phyloP scores from a whole-genome alignment of 1,140 invertebrate genomes.

The Bathynomus jamesi region DNA sequence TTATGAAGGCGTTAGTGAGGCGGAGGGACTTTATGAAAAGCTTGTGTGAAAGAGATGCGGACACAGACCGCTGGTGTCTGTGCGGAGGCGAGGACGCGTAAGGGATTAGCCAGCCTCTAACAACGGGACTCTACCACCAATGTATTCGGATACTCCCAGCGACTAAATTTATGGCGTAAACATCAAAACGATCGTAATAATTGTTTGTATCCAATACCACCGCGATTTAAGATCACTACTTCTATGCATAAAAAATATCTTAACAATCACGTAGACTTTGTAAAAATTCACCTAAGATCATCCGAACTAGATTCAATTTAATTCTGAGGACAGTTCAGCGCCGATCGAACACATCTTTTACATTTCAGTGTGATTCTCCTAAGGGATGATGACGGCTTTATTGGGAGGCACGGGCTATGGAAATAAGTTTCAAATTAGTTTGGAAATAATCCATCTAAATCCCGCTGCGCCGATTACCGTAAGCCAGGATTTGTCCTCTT shows the following conservation, averaged over 20 bases:
- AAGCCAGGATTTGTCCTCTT: background rate
- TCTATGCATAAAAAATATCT: no score
- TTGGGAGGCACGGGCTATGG: background rate
- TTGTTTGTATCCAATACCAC: no score
- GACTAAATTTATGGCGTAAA: no score
- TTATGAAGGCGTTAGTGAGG: slow-evolving; percentile 28
- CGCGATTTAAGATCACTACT: no score
- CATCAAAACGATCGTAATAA: no score
- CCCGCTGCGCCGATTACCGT: background rate
- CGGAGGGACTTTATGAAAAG: slow-evolving; percentile 26
- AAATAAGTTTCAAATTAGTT: background rate
- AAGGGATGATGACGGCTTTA: background rate
- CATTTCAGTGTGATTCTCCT: background rate
- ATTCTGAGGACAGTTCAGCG: no score
- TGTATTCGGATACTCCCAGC: background rate
- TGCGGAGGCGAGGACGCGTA: slow-evolving; percentile 22
- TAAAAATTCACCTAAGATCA: no score
- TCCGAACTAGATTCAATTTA: no score
- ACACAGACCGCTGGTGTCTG: slow-evolving; percentile 18
- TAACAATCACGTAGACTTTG: no score
- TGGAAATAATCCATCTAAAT: background rate
- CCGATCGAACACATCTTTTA: background rate
- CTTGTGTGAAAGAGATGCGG: slow-evolving; percentile 31
- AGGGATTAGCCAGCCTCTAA: slow-evolving; percentile 13
- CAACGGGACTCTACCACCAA: background rate